These are phyloP conservation scores for Malthinus flaveolus DNA, from an alignment of 2,888 invertebrate species.

Conservation along the genomic window DNA sequence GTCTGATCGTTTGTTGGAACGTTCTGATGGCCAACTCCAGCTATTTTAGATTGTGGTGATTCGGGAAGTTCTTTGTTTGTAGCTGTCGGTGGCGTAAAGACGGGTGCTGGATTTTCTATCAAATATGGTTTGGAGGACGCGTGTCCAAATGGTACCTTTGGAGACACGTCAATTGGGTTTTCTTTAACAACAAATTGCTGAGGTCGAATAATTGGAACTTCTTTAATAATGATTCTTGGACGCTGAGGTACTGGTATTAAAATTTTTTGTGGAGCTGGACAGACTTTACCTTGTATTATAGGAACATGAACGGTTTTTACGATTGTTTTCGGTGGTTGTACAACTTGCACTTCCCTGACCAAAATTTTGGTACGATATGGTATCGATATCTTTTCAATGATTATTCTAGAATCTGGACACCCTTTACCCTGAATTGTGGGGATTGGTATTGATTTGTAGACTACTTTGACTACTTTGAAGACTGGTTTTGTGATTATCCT, in stretches of 20 bases:
- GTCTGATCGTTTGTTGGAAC: not conserved
- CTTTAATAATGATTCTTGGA: conserved; percentile 11
- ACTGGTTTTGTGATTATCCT: too few species aligned
- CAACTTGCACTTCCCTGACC: conserved; percentile 16
- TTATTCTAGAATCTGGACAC: conserved; percentile 4
- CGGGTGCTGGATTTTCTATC: not conserved
- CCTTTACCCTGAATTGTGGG: conserved; percentile 4
- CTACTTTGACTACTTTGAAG: conserved; percentile 6
- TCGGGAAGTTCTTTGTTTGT: conserved; percentile 12
- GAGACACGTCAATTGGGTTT: conserved; percentile 13
- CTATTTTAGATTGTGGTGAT: conserved; percentile 6
- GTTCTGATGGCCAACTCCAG: not conserved
- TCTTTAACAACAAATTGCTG: conserved; percentile 13
- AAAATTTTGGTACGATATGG: conserved; percentile 11
- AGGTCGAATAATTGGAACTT: conserved; percentile 17
- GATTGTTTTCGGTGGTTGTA: conserved; percentile 14
- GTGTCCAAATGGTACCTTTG: not conserved
- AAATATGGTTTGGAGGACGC: conserved; percentile 7
- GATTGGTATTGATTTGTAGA: conserved; percentile 13
- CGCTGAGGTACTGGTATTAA: conserved; percentile 14
- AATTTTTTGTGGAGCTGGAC: conserved; percentile 5
- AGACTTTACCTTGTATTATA: not conserved
- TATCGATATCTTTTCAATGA: conserved; percentile 16
- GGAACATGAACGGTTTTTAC: conserved; percentile 13
- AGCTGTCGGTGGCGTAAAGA: conserved; percentile 5